Evolutionary conservation across 2,113 vertebrate species (phyloP), one percentile per base, ranked within the genome.

Genomic region (Podiceps cristatus): DNA sequence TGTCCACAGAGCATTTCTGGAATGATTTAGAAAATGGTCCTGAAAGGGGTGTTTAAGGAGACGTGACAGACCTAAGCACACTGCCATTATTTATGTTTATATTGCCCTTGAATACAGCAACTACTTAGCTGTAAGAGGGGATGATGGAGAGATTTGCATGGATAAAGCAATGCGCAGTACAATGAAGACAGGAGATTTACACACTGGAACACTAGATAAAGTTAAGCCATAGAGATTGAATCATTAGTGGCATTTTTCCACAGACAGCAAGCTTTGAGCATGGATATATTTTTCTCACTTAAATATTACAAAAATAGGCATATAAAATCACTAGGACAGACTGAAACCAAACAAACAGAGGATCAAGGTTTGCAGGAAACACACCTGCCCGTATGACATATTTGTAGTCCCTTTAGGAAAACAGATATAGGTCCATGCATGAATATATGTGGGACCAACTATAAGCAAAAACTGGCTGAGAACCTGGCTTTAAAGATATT

Each of bases 141-240:
- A 68, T 86, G 91, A 95, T 49, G 80, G 68, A 86, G 52, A 81
- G 72, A 91, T 95, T 93, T 97, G 45, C 44, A 29, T 56, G 77
- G 62, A 91, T 90, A 93, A 96, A 96, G 19, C 53, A 75, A 55
- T 55, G 23, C 13, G 73, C 37, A 81, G 24, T 37, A 60, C 44
- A 81, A 62, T 86, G 60, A 84, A 88, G 33, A 84, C 3, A 59
- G 13, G 60, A 81, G 75, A 91, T 93, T 95, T 95, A 47, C 47
- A 53, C 31, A 53, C 13, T 90, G 45, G 27, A 93, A 79, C 16
- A 49, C 55, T 35, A 71, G 75, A 84, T 95, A 88, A 95, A 17
- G 68, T 77, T 91, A 92, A 97, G 2, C 64, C 31, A 56, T 18
- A 71, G 52, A 86, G 82, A 69, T 6, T 86, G 28, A 77, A 92